These are phyloP conservation scores for Sinelater perroti DNA, from an alignment of 2,888 invertebrate species.

Conservation along the genomic window DNA sequence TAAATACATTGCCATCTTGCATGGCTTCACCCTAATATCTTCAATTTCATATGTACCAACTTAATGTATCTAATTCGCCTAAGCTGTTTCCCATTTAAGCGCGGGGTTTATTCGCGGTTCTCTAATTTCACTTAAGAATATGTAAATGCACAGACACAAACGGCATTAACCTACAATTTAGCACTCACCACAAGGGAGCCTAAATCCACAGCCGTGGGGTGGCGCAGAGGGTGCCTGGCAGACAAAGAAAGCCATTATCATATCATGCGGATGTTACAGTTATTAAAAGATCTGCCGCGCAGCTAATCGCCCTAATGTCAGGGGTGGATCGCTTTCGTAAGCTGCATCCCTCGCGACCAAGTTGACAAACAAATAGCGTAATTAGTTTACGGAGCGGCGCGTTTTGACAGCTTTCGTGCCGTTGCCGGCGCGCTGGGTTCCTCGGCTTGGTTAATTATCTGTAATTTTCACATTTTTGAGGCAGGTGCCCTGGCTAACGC, in stretches of 20 bases:
- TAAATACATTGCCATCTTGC: too few species aligned
- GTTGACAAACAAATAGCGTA: conserved; percentile 35
- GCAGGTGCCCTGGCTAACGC: conserved; percentile 4
- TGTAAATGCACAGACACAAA: conserved; percentile 28
- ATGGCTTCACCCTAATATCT: too few species aligned
- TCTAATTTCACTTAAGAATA: conserved; percentile 25
- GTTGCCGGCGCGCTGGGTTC: too few species aligned
- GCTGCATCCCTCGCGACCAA: conserved; percentile 41
- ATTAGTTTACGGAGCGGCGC: conserved; percentile 17
- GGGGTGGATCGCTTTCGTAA: conserved; percentile 53
- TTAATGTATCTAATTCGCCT: too few species aligned
- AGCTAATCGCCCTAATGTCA: conserved; percentile 59
- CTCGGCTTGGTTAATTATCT: conserved; percentile 3
- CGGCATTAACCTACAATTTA: conserved; percentile 35
- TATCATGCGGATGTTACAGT: conserved; percentile 59
- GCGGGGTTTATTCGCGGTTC: conserved; percentile 9
- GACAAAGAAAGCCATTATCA: conserved; percentile 57
- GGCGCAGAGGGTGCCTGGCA: conserved; percentile 44
- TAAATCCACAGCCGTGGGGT: conserved; percentile 42
- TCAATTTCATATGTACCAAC: too few species aligned
- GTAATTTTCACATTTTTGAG: not conserved
- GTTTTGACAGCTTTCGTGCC: not conserved
- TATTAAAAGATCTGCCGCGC: conserved; percentile 60
- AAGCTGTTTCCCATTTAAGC: too few species aligned
- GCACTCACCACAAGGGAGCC: conserved; percentile 33